Conservation (phyloP, 2,888 invertebrate genomes). For the Cantharis flavilabris region DNA sequence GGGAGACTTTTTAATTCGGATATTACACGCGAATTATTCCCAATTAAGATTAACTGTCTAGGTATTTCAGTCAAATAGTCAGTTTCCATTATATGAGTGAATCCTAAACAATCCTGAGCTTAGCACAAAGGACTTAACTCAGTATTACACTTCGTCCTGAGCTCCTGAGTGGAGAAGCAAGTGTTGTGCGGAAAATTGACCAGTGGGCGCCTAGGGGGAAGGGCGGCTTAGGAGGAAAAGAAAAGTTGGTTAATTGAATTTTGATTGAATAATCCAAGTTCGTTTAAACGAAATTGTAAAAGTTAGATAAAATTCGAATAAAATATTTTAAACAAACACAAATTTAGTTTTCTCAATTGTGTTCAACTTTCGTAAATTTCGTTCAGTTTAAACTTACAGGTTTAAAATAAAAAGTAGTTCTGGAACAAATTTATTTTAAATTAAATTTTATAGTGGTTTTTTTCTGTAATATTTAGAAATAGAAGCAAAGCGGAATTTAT, state of each 20-base stretch:
- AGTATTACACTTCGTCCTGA: too few relatives aligned
- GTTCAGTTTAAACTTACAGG: not conserved
- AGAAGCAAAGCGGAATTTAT: constrained; percentile 2
- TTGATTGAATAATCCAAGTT: not conserved
- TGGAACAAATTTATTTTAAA: not conserved
- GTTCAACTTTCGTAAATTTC: not conserved
- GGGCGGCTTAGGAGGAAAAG: too few relatives aligned
- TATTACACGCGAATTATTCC: too few relatives aligned
- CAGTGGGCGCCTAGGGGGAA: not conserved
- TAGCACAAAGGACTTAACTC: too few relatives aligned
- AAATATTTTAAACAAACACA: not conserved
- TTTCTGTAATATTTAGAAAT: not conserved
- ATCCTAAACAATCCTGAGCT: too few relatives aligned
- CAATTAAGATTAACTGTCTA: too few relatives aligned
- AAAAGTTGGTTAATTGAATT: not conserved
- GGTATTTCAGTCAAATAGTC: too few relatives aligned
- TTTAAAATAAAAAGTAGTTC: not conserved
- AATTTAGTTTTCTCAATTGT: not conserved
- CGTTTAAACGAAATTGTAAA: not conserved
- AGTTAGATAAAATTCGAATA: not conserved
- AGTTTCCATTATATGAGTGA: too few relatives aligned
- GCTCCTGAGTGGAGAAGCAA: too few relatives aligned
- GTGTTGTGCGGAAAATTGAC: too few relatives aligned
- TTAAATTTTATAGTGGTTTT: not conserved
- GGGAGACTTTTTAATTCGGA: too few relatives aligned